Conservation (phyloP, 2,113 vertebrate species). For the Heterotilapia buettikoferi region DNA sequence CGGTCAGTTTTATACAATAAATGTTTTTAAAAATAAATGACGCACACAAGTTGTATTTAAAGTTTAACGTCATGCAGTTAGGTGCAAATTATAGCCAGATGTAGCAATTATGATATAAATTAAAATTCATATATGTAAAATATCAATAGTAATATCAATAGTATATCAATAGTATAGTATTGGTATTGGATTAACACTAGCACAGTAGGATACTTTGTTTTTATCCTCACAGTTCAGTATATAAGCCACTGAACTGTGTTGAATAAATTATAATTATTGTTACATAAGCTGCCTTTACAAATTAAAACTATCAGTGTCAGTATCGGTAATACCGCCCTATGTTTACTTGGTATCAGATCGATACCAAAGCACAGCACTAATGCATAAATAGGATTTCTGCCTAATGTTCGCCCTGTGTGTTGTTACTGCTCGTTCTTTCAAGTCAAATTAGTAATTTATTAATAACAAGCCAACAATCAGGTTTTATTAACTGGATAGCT, state of each 20-base stretch:
- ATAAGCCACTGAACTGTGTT: not conserved
- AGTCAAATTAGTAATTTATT: not conserved
- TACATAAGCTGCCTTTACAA: not conserved
- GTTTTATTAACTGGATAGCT: not conserved
- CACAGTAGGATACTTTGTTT: not conserved
- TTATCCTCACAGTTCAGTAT: not conserved
- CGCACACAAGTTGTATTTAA: not conserved
- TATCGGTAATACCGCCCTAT: not conserved
- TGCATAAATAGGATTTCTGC: not conserved
- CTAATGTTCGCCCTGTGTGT: not conserved
- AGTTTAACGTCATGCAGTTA: not conserved
- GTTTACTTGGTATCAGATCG: not conserved
- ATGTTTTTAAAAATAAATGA: not conserved
- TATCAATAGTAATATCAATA: fast-evolving
- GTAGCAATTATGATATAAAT: not conserved
- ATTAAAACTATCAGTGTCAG: not conserved
- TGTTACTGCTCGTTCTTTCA: not conserved
- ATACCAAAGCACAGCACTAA: not conserved
- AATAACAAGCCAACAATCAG: not conserved
- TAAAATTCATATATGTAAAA: not conserved
- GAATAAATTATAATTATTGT: not conserved
- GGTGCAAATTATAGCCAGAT: not conserved
- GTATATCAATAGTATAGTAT: fast-evolving
- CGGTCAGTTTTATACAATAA: not conserved
- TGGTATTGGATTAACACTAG: not conserved